These are phyloP conservation scores for Botia almorhae DNA, from an alignment of 2,797 vertebrate genomes.

Conservation along the genomic window DNA sequence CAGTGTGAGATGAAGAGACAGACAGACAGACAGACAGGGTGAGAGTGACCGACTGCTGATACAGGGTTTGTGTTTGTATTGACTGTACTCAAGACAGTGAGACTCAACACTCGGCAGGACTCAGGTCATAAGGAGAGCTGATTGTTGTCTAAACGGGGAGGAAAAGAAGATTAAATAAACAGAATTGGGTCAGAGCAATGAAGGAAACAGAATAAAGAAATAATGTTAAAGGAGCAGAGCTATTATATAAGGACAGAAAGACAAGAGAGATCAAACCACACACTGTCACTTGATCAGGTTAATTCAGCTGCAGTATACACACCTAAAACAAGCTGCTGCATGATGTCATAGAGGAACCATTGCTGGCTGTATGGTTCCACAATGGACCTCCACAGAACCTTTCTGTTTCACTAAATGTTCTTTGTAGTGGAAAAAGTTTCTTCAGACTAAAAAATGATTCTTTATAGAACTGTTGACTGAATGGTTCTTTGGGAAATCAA, in stretches of 20 bases:
- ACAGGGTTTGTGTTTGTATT: slow-evolving; percentile 61
- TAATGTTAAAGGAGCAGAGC: slow-evolving; percentile 36
- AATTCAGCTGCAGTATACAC: background rate
- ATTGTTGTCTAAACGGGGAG: slow-evolving; percentile 70
- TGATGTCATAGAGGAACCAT: too few species aligned
- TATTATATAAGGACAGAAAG: slow-evolving; percentile 33
- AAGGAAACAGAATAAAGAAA: slow-evolving; percentile 57
- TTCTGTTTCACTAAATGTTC: too few species aligned
- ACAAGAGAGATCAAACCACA: slow-evolving; percentile 34
- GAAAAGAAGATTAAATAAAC: slow-evolving; percentile 74
- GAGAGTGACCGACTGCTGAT: slow-evolving; percentile 46
- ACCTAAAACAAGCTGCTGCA: too few species aligned
- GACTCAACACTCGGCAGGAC: slow-evolving; percentile 74
- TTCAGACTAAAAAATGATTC: too few species aligned
- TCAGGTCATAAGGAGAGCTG: slow-evolving; percentile 76
- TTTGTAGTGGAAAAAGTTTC: too few species aligned
- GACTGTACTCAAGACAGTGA: slow-evolving; percentile 39
- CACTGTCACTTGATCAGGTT: background rate
- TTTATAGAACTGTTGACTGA: too few species aligned
- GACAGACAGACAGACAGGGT: too few species aligned
- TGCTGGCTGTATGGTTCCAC: too few species aligned
- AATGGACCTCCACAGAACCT: too few species aligned
- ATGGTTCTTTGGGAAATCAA: too few species aligned
- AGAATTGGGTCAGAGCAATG: slow-evolving; percentile 82
- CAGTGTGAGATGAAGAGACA: background rate